Base-by-base conservation (phyloP, 2,113 vertebrate genomes). In the Stegostoma tigrinum region DNA sequence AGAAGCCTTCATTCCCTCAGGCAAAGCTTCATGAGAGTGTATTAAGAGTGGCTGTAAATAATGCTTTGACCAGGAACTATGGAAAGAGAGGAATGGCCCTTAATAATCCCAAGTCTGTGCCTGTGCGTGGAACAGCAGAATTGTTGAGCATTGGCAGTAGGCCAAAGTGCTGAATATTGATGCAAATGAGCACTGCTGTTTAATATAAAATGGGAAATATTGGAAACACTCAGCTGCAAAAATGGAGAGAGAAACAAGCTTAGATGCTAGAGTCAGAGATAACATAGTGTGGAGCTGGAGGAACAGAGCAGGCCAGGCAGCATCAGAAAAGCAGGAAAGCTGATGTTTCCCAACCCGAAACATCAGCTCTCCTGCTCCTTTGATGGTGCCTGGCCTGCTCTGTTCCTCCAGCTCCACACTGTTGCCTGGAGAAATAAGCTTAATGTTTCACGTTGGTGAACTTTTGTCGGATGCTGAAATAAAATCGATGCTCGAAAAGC, bases 61-160 rank as follows among this genome's bases (percentile, higher is more conserved):
- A 90, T 90, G 87, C n/a, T 66, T 91, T 55, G 55, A 91, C 89
- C 55, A 91, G 89, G 55, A 66, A 21, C 89, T 66, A 91, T 6
- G 55, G n/a, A 91, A 66, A 64, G 55, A 91, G 55, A 91, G 38
- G 30, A 91, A 91, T 91, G 19, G 55, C 30, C 30, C 52, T 91
- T 91, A 91, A 91, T 91, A n/a, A 91, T 66, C 15, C 55, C 89
- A 15, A 64, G 34, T 38, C 61, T 66, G 27, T 5, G 17, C 3
- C 34, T n/a, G 34, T 5, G 87, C 64, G 55, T 90, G 15, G 30
- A n/a, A n/a, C 55, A 91, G 89, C 52, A 64, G 89, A 91, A 91
- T 91, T 91, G 55, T 91, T 91, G 55, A 91, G 61, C 30, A 64
- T 34, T 64, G 89, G 89, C 89, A 91, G 34, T 64, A 3, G 89